phyloP scores from a whole-genome alignment of 2,113 vertebrate genomes.

The Lycocorax pyrrhopterus region DNA sequence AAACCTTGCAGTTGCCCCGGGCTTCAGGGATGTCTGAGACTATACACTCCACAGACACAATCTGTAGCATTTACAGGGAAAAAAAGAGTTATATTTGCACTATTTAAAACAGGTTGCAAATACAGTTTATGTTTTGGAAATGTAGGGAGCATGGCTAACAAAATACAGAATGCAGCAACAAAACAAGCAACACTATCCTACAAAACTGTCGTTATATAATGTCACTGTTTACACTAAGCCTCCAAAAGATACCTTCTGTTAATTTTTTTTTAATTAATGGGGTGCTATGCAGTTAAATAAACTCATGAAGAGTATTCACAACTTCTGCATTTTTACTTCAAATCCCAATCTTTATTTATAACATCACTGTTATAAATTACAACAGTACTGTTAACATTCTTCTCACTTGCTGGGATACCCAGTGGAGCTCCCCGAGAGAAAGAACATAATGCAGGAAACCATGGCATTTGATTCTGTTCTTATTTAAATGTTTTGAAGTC shows the following conservation, averaged over 20 bases:
- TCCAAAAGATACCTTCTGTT: constrained; percentile 45
- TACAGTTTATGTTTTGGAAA: constrained; percentile 15
- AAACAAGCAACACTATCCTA: constrained; percentile 50
- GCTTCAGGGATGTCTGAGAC: constrained; percentile 60
- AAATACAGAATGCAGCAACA: constrained; percentile 26
- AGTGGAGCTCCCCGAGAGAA: neutral
- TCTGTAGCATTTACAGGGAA: neutral
- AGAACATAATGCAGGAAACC: neutral
- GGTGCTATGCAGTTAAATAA: constrained; percentile 44
- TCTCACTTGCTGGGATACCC: constrained; percentile 31
- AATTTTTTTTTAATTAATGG: constrained; percentile 56
- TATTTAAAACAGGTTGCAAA: constrained; percentile 34
- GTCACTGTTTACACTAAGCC: constrained; percentile 15
- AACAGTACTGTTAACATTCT: neutral
- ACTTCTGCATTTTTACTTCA: constrained; percentile 6
- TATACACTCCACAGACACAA: neutral
- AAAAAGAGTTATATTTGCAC: neutral
- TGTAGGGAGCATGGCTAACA: neutral
- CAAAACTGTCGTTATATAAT: constrained; percentile 1
- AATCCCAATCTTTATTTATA: constrained; percentile 15
- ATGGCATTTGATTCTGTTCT: neutral
- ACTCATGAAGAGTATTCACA: neutral
- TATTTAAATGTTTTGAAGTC: neutral
- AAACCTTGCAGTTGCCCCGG: constrained; percentile 85
- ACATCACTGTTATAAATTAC: neutral